Percentiles rank a stretch among this genome's conserved stretches.
These are phyloP conservation scores for Spisula solida DNA, from an alignment of 2,888 invertebrate species.

Conservation along the genomic window DNA sequence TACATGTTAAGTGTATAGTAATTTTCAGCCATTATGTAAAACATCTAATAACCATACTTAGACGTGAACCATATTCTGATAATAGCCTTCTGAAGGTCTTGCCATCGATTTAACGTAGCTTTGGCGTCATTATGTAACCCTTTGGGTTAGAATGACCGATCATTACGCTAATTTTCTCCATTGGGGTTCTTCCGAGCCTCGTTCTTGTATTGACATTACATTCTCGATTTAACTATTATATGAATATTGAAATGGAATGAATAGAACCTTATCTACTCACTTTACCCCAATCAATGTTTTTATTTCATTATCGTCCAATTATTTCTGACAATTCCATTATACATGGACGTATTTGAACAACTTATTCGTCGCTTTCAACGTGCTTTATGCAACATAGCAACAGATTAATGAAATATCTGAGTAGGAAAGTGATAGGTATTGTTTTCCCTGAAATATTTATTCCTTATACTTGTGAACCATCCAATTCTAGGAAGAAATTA, in stretches of 20 bases:
- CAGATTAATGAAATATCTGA: no score
- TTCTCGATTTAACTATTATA: not conserved
- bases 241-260: not conserved
- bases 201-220: slow-evolving; percentile 7
- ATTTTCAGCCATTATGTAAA: slow-evolving; percentile 38
- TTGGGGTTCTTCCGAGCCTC: slow-evolving; percentile 38
- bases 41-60: slow-evolving; percentile 14
- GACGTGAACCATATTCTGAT: not conserved
- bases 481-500: not conserved
- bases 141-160: not conserved
- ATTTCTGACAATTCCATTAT: not conserved
- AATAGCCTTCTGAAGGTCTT: not conserved
- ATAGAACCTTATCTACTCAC: not conserved
- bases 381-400: no score
- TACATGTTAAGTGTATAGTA: slow-evolving; percentile 7
- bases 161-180: slow-evolving; percentile 33
- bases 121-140: slow-evolving; percentile 8
- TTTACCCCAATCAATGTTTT: not conserved
- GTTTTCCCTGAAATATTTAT: no score
- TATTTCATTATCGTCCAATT: not conserved
- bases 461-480: no score
- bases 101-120: not conserved
- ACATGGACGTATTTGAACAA: no score
- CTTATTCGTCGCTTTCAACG: no score
- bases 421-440: no score